Evolutionary conservation across 2,888 invertebrate species (phyloP), one percentile per base, ranked within the genome.

Genomic region (Mimachlamys varia): DNA sequence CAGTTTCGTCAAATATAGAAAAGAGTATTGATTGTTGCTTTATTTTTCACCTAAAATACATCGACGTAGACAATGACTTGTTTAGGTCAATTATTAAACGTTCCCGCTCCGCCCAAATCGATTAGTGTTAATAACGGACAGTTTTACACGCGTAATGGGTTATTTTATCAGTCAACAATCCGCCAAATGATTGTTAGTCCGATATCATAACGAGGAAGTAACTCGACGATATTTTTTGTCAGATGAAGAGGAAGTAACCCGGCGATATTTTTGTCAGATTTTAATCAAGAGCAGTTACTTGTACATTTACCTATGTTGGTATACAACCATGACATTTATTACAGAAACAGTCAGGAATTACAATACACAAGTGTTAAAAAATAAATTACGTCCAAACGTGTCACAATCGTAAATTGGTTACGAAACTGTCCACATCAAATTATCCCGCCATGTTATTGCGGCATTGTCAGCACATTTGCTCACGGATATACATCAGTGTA

Each of bases 11-110:
- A 76, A 27, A 76, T 76, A 76, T 76, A 76, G 76, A 76, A 76
- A 76, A 76, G 7, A 76, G 22, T 76, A 76, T 76, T 76, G 76
- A 76, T 76, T 76, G 76, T 33, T 33, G 27, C 76, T 76, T 33
- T 76, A 33, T 76, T 76, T 76, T 27, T 13, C 76, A 76, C 27
- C 76, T 76, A 76, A 76, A 33, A 76, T 22, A 76, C 76, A 76
- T 76, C 33, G 19, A 76, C 76, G 19, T 27, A 76, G 76, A 76
- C 76, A 33, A 7, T 0, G 33, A 0, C 33, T 33, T 33, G 76
- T 76, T 76, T 76, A 22, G 76, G 76, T 76, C 76, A 76, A 33
- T 76, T 22, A 33, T 7, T 33, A 76, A 33, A 76, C 76, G 76
- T 76, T 7, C 12, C 33, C 12, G 10, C 27, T 76, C 33, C 76